Base-by-base conservation (phyloP, 2,113 vertebrate genomes). In the Gymnocephalus cernua region DNA sequence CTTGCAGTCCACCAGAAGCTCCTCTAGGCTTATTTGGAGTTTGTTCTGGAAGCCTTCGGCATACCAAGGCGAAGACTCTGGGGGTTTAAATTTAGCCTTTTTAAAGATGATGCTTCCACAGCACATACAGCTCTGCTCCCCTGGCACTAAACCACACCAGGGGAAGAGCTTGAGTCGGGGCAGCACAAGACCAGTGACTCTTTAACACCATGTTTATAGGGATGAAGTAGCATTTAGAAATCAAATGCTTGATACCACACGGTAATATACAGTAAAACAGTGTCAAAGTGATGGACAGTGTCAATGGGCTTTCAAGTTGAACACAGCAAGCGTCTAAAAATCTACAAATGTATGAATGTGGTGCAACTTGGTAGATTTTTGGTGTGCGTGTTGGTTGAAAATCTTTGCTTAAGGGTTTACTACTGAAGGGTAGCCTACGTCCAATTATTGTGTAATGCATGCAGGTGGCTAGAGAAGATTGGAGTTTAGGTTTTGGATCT, bases 21-120 rank as follows among this genome's bases (percentile, higher is more conserved):
- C 73, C 64, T 84, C 79, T 3, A 69, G 83, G 90, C 93, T 94
- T 94, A 94, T 95, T 95, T 95, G 93, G 94, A 93, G 86, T 93
- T 93, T 91, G 91, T 91, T 93, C 93, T 95, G 88, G 91, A 93
- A 93, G 91, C 84, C 91, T 61, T 83, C 80, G 88, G 86, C 94
- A 92, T 94, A 91, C 94, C 88, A 91, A 82, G 86, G 74, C 84
- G 2, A 76, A 62, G 84, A 90, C 85, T 94, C 82, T 88, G 59
- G 83, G 84, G 91, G 94, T 90, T 94, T 95, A 96, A 94, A 94
- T 95, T 95, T 96, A 96, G 94, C 91, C 91, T 92, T 93, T 93
- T 93, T 93, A 94, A 94, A 94, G 93, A 89, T 91, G 92, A 93
- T 95, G 93, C 93, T 91, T 93, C 92, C 93, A 92, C 92, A 86